These are phyloP conservation scores for Phortica magna DNA, from an alignment of 2,888 invertebrate genomes.

Conservation along the genomic window DNA sequence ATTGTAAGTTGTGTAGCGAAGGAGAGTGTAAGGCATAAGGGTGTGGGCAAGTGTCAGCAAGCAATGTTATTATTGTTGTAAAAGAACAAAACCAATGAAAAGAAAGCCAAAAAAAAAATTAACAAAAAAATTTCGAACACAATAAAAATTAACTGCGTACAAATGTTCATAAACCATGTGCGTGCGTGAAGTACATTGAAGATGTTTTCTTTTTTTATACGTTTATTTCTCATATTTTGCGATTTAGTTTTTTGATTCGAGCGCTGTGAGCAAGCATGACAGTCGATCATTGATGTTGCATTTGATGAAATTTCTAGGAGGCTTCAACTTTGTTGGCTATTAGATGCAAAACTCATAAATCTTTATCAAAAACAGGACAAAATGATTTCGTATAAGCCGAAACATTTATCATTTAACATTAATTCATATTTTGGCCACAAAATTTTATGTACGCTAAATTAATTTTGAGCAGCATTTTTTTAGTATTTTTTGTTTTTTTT, in stretches of 20 bases:
- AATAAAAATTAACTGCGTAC: conserved; percentile 30
- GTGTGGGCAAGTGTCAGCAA: too few species aligned
- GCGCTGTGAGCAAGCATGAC: too few species aligned
- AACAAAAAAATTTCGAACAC: conserved; percentile 6
- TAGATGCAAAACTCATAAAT: too few species aligned
- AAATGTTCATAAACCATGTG: conserved; percentile 21
- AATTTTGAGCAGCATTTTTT: conserved; percentile 57
- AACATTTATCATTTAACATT: conserved; percentile 40
- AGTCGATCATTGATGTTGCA: background rate
- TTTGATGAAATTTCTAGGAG: conserved; percentile 1
- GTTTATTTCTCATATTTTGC: background rate
- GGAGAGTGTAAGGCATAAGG: background rate
- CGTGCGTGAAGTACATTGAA: background rate
- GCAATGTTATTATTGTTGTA: background rate
- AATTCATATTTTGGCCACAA: conserved; percentile 63
- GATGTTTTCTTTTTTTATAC: conserved; percentile 8
- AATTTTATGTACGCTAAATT: conserved; percentile 69
- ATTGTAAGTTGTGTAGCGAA: background rate
- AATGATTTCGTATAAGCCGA: background rate
- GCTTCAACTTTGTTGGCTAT: too few species aligned
- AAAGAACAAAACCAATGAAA: conserved; percentile 15
- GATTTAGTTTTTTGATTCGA: too few species aligned
- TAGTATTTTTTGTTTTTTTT: conserved; percentile 39
- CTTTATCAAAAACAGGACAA: background rate
- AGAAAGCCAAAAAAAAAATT: background rate